These are phyloP conservation scores for Colius striatus DNA, from an alignment of 2,113 vertebrate genomes.

Conservation along the genomic window DNA sequence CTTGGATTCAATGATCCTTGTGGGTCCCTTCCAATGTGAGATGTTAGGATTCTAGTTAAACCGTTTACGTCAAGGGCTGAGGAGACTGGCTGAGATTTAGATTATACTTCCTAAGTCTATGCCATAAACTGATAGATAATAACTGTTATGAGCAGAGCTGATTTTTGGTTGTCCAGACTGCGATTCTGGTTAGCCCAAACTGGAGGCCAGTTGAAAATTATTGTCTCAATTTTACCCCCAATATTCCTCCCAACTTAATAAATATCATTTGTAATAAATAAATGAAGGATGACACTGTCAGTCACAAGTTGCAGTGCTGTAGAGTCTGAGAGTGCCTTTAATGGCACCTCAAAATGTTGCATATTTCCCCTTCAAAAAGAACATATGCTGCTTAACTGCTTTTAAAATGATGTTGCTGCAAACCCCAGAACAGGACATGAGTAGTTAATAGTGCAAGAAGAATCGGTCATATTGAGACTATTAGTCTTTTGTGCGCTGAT, in stretches of 20 bases:
- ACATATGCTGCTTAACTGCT: background rate
- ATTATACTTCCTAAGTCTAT: background rate
- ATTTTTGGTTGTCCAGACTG: background rate
- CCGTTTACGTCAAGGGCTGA: background rate
- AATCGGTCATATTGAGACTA: slow-evolving; percentile 19
- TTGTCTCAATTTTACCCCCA: background rate
- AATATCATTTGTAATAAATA: background rate
- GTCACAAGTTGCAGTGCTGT: background rate
- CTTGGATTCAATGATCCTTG: background rate
- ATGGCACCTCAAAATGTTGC: background rate
- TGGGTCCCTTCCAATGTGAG: background rate
- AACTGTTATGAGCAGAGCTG: background rate
- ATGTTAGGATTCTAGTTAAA: background rate
- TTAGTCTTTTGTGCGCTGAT: slow-evolving; percentile 42
- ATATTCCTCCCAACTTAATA: background rate
- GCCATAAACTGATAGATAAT: background rate
- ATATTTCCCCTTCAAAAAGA: background rate
- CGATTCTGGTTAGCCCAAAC: background rate
- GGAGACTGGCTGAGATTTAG: background rate
- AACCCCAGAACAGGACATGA: background rate
- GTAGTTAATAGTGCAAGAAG: slow-evolving; percentile 49
- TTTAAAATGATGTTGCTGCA: background rate
- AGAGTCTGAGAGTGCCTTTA: background rate
- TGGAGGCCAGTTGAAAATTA: background rate
- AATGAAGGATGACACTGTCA: background rate